Evolutionary conservation across 2,113 vertebrate genomes (phyloP).

Genomic region (Callithrix jacchus): DNA sequence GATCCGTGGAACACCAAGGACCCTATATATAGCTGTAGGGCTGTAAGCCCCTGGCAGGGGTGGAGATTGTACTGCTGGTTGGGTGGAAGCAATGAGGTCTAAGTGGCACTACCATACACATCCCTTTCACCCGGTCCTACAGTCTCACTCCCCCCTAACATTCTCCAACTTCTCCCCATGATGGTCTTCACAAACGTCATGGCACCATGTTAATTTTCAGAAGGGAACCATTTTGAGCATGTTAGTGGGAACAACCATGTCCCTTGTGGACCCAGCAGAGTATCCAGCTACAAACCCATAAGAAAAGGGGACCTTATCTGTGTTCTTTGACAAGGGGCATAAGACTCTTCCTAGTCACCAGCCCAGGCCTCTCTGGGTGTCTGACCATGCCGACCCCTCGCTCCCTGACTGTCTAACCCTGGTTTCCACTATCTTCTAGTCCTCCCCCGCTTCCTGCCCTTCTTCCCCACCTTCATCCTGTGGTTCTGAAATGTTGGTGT

Average conservation of each 20-base stretch:
- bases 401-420: not conserved
- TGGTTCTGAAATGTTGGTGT: not conserved
- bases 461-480: fast-evolving
- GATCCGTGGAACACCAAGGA: fast-evolving
- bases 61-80: too few relatives aligned
- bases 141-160: fast-evolving
- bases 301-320: too few relatives aligned
- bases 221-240: fast-evolving
- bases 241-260: fast-evolving
- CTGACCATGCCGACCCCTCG: not conserved
- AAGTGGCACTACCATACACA: fast-evolving
- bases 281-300: not conserved
- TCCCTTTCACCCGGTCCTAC: not conserved
- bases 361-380: not conserved
- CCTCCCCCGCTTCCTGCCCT: not conserved
- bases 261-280: not conserved
- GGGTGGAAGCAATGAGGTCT: fast-evolving
- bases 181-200: not conserved
- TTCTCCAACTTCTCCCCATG: too few relatives aligned
- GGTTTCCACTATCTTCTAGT: fast-evolving
- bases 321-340: not conserved
- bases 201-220: not conserved
- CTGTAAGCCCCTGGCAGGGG: not conserved
- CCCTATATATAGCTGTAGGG: not conserved
- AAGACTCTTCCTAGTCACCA: not conserved